A percentile compares a stretch with the other conserved stretches of the same genome.
These are phyloP conservation scores for Drosophila parabipectinata DNA, from an alignment of 1,140 invertebrate species.

Conservation along the genomic window DNA sequence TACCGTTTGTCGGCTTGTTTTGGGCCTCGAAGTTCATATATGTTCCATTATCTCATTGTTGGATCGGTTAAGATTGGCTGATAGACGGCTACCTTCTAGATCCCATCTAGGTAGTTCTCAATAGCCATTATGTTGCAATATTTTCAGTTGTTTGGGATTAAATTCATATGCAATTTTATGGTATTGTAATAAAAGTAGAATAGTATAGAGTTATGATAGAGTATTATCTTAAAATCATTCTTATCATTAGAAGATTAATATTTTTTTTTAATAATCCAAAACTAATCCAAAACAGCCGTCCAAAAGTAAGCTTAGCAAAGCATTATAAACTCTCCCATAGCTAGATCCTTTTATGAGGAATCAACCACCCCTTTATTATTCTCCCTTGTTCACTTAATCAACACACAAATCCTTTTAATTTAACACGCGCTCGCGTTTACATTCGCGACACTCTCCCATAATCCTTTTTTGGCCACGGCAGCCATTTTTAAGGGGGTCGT, in stretches of 20 bases:
- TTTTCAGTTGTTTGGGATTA: conserved; percentile 55
- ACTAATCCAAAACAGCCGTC: neutral
- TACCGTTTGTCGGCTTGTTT: conserved; percentile 66
- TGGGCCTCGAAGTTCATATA: conserved; percentile 71
- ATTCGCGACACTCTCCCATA: conserved; percentile 32
- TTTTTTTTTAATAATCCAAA: neutral
- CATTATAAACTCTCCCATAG: neutral
- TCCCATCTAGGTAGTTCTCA: conserved; percentile 23
- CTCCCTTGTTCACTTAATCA: conserved; percentile 61
- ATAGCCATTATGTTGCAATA: conserved; percentile 42
- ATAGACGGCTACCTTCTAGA: conserved; percentile 52
- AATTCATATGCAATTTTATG: neutral
- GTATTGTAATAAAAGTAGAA: neutral
- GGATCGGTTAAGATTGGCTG: conserved; percentile 65
- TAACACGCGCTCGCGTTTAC: conserved; percentile 52
- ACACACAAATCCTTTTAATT: conserved; percentile 81
- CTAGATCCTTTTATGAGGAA: conserved; percentile 3
- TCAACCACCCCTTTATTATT: conserved; percentile 2
- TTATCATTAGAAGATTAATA: too few relatives aligned
- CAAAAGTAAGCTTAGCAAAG: too few relatives aligned
- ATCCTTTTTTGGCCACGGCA: conserved; percentile 26
- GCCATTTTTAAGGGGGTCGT: conserved; percentile 55
- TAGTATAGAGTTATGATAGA: too few relatives aligned
- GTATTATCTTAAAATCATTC: too few relatives aligned
- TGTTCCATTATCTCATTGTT: conserved; percentile 79